Conservation (phyloP, 2,888 invertebrate species). For the Agriopis marginaria region DNA sequence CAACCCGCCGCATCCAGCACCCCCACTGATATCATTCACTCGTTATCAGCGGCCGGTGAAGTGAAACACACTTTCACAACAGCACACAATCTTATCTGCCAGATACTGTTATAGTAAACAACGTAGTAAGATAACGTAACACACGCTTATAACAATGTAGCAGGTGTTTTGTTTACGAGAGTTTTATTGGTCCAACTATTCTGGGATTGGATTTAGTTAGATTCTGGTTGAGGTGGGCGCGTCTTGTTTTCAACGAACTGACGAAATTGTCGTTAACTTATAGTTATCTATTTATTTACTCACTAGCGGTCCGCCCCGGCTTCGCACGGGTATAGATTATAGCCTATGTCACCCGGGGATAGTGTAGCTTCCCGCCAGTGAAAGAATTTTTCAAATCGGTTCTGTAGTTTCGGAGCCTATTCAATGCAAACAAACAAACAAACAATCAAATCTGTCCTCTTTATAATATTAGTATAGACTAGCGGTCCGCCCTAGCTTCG, state of each 20-base stretch:
- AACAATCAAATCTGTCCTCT: too few species aligned
- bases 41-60: constrained; percentile 43
- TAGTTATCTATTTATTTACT: too few species aligned
- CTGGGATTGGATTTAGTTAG: constrained; percentile 6
- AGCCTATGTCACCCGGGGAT: too few species aligned
- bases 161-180: constrained; percentile 52
- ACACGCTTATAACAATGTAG: constrained; percentile 18
- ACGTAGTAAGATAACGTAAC: constrained; percentile 64
- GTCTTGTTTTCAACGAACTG: not conserved
- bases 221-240: constrained; percentile 11
- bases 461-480: too few species aligned
- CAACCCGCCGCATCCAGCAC: constrained; percentile 23
- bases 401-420: too few species aligned
- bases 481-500: too few species aligned
- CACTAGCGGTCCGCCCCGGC: too few species aligned
- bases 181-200: constrained; percentile 28
- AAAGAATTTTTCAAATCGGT: too few species aligned
- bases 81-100: constrained; percentile 61
- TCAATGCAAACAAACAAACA: too few species aligned
- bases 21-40: constrained; percentile 36
- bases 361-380: too few species aligned
- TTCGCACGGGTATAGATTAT: too few species aligned
- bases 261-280: not conserved
- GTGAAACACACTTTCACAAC: constrained; percentile 70
- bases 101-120: constrained; percentile 70